Evolutionary conservation across 2,888 invertebrate species (phyloP).

Genomic region (Linnaemya tessellans): DNA sequence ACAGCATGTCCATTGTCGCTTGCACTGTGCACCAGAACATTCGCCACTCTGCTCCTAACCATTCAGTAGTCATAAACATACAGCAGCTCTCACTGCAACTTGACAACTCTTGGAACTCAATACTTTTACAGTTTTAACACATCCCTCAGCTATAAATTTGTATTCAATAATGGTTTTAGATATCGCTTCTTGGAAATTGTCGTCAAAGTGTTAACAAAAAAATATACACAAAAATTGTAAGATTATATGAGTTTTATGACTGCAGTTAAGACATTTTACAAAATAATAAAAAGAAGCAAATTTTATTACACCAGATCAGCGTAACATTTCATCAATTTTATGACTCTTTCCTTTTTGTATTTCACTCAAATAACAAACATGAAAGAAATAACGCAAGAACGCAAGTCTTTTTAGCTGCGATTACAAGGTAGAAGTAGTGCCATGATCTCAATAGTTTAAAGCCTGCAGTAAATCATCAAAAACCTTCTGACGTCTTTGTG

Average conservation of each 20-base stretch:
- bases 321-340: constrained; percentile 61
- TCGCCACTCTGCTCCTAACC: constrained; percentile 29
- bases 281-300: not conserved
- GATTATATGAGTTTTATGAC: constrained; percentile 48
- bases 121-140: not conserved
- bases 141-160: not conserved
- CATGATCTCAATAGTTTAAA: constrained; percentile 42
- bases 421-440: constrained; percentile 36
- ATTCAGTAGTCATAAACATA: constrained; percentile 61
- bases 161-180: not conserved
- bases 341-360: constrained; percentile 29
- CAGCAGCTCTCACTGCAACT: constrained; percentile 18
- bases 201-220: constrained; percentile 66
- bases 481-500: constrained; percentile 8
- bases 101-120: constrained; percentile 34
- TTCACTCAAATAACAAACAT: constrained; percentile 1
- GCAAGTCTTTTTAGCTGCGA: constrained; percentile 43
- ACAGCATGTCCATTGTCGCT: not conserved
- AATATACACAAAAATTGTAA: constrained; percentile 1
- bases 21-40: constrained; percentile 31
- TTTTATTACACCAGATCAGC: constrained; percentile 39
- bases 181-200: constrained; percentile 57
- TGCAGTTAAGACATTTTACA: constrained; percentile 40
- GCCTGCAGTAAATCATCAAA: constrained; percentile 38
- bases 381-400: no score